phyloP scores from a whole-genome alignment of 2,888 invertebrate genomes.

The Coleophora flavipennella region DNA sequence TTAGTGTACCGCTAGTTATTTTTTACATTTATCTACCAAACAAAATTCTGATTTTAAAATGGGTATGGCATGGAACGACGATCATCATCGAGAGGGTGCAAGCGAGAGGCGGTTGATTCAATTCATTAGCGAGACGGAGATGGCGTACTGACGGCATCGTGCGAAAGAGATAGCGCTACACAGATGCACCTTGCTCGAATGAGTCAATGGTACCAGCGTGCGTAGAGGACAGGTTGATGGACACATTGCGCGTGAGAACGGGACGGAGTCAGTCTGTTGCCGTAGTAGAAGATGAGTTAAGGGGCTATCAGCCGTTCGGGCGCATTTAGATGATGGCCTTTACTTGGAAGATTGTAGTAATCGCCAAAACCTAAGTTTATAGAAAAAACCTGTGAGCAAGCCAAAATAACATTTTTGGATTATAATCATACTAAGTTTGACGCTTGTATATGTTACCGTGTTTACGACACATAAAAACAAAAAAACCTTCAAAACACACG shows the following conservation, averaged over 20 bases:
- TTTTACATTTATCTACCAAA: too few relatives aligned
- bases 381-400: too few relatives aligned
- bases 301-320: constrained; percentile 61
- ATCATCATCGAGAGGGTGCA: constrained; percentile 56
- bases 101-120: constrained; percentile 70
- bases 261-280: constrained; percentile 55
- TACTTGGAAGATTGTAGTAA: constrained; percentile 27
- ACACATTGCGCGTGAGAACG: constrained; percentile 28
- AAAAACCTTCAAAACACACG: too few relatives aligned
- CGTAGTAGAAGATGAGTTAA: constrained; percentile 70
- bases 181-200: constrained; percentile 22
- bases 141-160: constrained; percentile 30
- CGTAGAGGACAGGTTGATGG: constrained; percentile 25
- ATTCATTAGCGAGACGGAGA: constrained; percentile 67
- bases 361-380: not conserved
- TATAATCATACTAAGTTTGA: too few relatives aligned
- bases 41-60: constrained; percentile 40
- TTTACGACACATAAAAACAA: too few relatives aligned
- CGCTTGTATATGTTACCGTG: too few relatives aligned
- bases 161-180: constrained; percentile 27
- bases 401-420: too few relatives aligned
- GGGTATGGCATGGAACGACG: constrained; percentile 31
- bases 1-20: too few relatives aligned
- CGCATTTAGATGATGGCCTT: constrained; percentile 40
- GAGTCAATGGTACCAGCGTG: constrained; percentile 35